Percentiles rank a stretch among this genome's conserved stretches.
Conservation (phyloP, 92 coral and sea anemone species). For the Parazoanthus swiftii region DNA sequence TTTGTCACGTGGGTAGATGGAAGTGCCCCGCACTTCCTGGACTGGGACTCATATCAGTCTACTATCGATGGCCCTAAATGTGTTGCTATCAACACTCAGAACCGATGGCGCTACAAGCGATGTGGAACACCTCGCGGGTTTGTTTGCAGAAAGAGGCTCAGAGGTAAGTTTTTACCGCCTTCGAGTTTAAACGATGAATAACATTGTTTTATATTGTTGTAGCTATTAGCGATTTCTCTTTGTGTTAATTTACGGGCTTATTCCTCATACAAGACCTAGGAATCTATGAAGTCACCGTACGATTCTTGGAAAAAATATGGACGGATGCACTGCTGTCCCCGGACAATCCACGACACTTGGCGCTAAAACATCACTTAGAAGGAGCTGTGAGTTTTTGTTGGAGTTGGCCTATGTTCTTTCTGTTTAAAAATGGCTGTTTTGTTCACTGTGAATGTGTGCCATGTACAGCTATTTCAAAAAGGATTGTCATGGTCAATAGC, state of each 20-base stretch:
- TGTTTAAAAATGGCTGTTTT: too few species aligned
- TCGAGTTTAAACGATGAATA: too few species aligned
- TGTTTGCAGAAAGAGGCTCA: slow-evolving; percentile 81
- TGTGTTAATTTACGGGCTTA: neutral
- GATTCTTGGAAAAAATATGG: slow-evolving; percentile 86
- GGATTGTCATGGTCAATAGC: too few species aligned
- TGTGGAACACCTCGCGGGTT: slow-evolving; percentile 78
- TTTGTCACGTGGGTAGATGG: slow-evolving; percentile 87
- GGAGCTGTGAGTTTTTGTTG: slow-evolving; percentile 71
- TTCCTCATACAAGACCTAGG: slow-evolving; percentile 52
- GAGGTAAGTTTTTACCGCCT: slow-evolving; percentile 56
- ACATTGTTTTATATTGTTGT: too few species aligned
- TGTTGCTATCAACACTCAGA: slow-evolving; percentile 61
- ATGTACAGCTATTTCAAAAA: too few species aligned
- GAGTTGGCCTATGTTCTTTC: neutral
- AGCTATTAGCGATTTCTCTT: neutral
- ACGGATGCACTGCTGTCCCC: slow-evolving; percentile 70
- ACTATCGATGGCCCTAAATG: slow-evolving; percentile 71
- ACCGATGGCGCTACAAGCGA: slow-evolving; percentile 79
- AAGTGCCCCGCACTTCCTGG: slow-evolving; percentile 56
- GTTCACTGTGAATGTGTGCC: too few species aligned
- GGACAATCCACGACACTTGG: slow-evolving; percentile 64
- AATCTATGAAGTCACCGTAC: slow-evolving; percentile 63
- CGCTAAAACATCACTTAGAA: slow-evolving; percentile 83
- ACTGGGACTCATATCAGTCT: slow-evolving; percentile 72